Conservation (phyloP, 2,113 vertebrate genomes). For the Ophiodon elongatus region DNA sequence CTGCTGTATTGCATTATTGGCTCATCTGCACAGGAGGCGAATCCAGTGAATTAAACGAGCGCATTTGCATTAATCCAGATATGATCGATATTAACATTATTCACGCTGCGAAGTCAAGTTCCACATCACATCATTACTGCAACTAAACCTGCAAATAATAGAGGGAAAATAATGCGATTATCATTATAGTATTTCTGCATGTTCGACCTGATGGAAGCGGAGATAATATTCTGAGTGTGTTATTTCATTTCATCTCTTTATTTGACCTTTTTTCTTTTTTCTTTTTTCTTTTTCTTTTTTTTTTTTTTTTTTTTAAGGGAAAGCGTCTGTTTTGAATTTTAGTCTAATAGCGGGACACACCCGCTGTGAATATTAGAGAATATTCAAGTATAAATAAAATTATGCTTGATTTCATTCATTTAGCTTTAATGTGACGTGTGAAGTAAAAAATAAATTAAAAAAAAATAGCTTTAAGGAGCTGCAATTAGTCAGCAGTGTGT, state of each 20-base stretch:
- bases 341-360: background rate
- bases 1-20: slow-evolving; percentile 25
- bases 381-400: background rate
- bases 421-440: background rate
- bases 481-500: background rate
- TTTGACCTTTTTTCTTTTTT: background rate
- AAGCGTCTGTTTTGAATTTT: background rate
- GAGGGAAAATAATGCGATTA: slow-evolving; percentile 43
- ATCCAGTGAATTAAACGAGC: slow-evolving; percentile 59
- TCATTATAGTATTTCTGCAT: slow-evolving; percentile 7
- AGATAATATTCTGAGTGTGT: background rate
- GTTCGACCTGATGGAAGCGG: slow-evolving; percentile 15
- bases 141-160: slow-evolving; percentile 53
- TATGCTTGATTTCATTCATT: background rate
- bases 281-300: background rate
- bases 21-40: slow-evolving; percentile 41
- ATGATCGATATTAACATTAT: slow-evolving; percentile 77
- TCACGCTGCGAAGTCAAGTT: slow-evolving; percentile 67
- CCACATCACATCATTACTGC: slow-evolving; percentile 61
- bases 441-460: background rate
- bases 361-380: background rate
- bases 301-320: no score
- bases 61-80: slow-evolving; percentile 72
- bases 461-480: background rate
- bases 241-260: background rate